Conservation (phyloP, 2,113 vertebrate genomes). For the Caranx melampygus region DNA sequence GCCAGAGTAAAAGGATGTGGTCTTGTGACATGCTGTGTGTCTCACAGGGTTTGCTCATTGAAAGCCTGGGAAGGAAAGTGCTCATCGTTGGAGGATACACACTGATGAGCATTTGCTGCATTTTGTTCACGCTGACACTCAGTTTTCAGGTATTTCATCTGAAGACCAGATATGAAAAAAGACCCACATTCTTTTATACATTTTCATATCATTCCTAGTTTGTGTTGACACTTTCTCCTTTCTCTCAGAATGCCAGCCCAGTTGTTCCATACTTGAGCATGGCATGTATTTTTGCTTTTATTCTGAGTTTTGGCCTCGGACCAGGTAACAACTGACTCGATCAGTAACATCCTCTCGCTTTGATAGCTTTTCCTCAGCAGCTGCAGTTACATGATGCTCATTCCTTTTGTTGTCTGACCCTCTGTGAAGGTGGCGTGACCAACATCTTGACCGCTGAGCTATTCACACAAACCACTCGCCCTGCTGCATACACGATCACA, state of each 20-base stretch:
- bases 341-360: not conserved
- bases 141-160: constrained; percentile 85
- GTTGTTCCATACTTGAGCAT: constrained; percentile 89
- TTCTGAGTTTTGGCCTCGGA: constrained; percentile 91
- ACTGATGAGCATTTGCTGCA: constrained; percentile 89
- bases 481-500: constrained; percentile 82
- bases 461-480: constrained; percentile 84
- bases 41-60: constrained; percentile 89
- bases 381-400: not conserved
- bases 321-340: constrained; percentile 82
- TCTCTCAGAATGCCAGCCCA: constrained; percentile 78
- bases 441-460: constrained; percentile 85
- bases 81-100: constrained; percentile 90
- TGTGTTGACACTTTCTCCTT: constrained; percentile 5
- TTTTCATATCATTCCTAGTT: not conserved
- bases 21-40: constrained; percentile 72
- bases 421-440: constrained; percentile 83
- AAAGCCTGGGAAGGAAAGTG: constrained; percentile 86
- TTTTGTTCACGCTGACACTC: constrained; percentile 86
- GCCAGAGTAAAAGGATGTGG: constrained; percentile 16
- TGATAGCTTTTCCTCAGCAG: not conserved
- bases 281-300: constrained; percentile 88
- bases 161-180: not conserved
- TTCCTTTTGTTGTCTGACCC: constrained; percentile 16
- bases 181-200: not conserved